Percentiles rank a stretch among this genome's conserved stretches.
These are phyloP conservation scores for Merodon equestris DNA, from an alignment of 2,888 invertebrate species.

Conservation along the genomic window DNA sequence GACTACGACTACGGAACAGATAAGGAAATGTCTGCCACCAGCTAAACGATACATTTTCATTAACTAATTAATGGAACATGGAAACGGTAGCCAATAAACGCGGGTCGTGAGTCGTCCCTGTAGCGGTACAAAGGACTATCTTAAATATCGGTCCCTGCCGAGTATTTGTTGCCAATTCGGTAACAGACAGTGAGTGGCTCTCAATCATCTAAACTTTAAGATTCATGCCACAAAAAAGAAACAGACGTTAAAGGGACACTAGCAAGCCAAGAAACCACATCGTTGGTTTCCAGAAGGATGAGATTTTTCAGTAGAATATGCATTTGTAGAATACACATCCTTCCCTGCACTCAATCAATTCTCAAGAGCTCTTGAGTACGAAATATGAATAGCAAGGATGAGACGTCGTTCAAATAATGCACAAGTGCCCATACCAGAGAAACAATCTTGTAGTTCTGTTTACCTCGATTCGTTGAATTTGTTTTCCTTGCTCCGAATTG, in stretches of 20 bases:
- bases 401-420: not conserved
- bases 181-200: slow-evolving; percentile 14
- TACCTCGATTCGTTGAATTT: slow-evolving; percentile 44
- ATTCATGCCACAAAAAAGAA: no score
- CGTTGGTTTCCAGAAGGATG: no score
- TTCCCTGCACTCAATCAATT: not conserved
- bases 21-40: not conserved
- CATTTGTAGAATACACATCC: not conserved
- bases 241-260: no score
- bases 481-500: slow-evolving; percentile 21
- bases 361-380: slow-evolving; percentile 41
- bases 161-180: not conserved
- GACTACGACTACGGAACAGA: no score
- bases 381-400: slow-evolving; percentile 23
- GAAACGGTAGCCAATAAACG: no score
- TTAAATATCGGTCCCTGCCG: not conserved
- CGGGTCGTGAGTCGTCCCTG: no score
- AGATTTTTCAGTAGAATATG: no score
- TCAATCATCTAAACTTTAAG: slow-evolving; percentile 25
- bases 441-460: slow-evolving; percentile 8
- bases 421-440: no score
- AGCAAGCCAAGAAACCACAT: no score
- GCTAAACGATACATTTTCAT: slow-evolving; percentile 48
- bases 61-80: slow-evolving; percentile 49
- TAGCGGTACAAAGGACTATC: no score